Percentiles rank a stretch among this genome's conserved stretches.
Conservation (phyloP, 2,113 vertebrate genomes). For the Sapajus apella region DNA sequence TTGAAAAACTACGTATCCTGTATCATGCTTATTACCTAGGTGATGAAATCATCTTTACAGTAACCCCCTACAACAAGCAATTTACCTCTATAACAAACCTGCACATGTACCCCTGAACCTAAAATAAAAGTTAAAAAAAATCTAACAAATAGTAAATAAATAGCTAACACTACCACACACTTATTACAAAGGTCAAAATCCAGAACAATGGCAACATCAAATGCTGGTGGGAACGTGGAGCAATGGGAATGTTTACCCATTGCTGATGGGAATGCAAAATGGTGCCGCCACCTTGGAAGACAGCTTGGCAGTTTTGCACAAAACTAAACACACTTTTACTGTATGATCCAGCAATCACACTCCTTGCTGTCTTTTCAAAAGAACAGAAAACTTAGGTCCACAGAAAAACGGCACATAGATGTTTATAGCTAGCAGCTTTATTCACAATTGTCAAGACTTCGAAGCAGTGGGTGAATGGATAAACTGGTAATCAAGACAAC, state of each 20-base stretch:
- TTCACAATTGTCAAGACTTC: too few relatives aligned
- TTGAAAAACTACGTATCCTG: too few relatives aligned
- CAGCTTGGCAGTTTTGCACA: not conserved
- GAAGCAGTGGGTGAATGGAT: not conserved
- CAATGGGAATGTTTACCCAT: not conserved
- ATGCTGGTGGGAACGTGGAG: rapidly evolving
- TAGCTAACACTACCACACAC: not conserved
- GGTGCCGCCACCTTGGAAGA: too few relatives aligned
- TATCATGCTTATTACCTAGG: too few relatives aligned
- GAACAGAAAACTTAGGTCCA: not conserved
- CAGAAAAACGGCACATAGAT: not conserved
- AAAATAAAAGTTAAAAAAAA: too few relatives aligned
- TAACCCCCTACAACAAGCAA: too few relatives aligned
- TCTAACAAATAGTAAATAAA: not conserved
- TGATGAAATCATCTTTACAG: too few relatives aligned
- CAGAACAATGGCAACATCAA: rapidly evolving
- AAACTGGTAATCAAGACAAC: not conserved
- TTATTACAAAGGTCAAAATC: not conserved
- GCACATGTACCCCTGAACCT: too few relatives aligned
- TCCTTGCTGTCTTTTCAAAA: not conserved
- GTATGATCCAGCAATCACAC: not conserved
- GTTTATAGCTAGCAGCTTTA: not conserved
- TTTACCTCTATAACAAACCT: too few relatives aligned
- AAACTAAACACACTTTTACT: too few relatives aligned
- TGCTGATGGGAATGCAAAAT: not conserved